Evolutionary conservation across 2,888 invertebrate species (phyloP).

Genomic region (Ormyrus rosae): DNA sequence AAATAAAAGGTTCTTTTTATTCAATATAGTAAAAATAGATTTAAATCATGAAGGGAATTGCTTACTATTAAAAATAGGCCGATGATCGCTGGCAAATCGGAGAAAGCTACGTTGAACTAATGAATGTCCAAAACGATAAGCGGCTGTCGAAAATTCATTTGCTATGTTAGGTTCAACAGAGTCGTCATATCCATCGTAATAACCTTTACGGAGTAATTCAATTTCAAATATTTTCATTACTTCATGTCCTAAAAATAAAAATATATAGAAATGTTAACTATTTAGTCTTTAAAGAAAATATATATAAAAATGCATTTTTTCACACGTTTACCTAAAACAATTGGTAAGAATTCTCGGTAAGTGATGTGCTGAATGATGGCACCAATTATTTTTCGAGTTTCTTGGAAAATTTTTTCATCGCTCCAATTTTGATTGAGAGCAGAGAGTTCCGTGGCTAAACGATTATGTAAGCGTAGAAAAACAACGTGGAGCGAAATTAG

Average conservation of each 20-base stretch:
- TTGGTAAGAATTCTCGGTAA: constrained; percentile 88
- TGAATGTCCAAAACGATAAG: constrained; percentile 92
- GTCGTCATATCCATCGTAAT: constrained; percentile 83
- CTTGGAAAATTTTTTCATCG: constrained; percentile 91
- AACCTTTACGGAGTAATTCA: constrained; percentile 82
- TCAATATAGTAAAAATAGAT: not conserved
- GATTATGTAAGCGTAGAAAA: constrained; percentile 86
- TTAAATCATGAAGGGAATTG: constrained; percentile 56
- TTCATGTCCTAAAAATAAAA: constrained; percentile 78
- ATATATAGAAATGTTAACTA: too few relatives aligned
- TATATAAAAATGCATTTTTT: too few relatives aligned
- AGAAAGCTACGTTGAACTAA: constrained; percentile 88
- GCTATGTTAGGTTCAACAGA: constrained; percentile 85
- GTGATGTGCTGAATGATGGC: constrained; percentile 91
- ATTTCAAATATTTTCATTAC: constrained; percentile 87
- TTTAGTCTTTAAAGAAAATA: too few relatives aligned
- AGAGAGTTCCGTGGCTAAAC: constrained; percentile 84
- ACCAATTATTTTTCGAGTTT: constrained; percentile 87
- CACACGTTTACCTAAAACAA: constrained; percentile 81
- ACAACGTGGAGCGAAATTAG: constrained; percentile 86
- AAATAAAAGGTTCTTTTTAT: not conserved
- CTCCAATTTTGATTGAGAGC: constrained; percentile 90
- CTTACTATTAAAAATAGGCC: constrained; percentile 85
- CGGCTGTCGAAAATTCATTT: constrained; percentile 88
- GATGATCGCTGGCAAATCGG: constrained; percentile 84